Evolutionary conservation across 2,888 invertebrate genomes (phyloP).

Genomic region (Agrochola litura): DNA sequence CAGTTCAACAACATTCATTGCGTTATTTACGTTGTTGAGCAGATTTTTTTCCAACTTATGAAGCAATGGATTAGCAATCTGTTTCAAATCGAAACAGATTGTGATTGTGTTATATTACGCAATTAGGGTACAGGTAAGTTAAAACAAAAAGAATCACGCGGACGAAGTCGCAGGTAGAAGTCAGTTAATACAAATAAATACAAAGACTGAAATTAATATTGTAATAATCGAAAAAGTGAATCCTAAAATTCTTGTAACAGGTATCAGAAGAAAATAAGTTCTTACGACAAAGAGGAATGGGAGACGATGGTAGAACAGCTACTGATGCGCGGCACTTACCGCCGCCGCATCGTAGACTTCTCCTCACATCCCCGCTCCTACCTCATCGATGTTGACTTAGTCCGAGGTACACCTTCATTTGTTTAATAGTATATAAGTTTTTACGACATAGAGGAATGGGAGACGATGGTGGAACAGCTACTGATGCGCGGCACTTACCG

Average conservation of each 20-base stretch:
- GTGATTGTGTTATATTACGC: too few species aligned
- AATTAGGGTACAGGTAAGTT: background rate
- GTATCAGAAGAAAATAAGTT: conserved; percentile 99
- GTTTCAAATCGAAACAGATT: too few species aligned
- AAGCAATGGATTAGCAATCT: too few species aligned
- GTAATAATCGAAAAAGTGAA: background rate
- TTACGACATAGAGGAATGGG: conserved; percentile 99
- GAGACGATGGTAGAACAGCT: conserved; percentile 97
- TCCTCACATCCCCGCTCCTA: conserved; percentile 97
- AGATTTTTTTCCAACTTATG: too few species aligned
- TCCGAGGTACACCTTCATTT: conserved; percentile 93
- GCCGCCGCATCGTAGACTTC: conserved; percentile 94
- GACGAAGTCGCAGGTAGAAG: background rate
- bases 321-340: conserved; percentile 87
- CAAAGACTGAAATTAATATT: background rate
- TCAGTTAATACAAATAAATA: background rate
- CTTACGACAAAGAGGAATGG: conserved; percentile 99
- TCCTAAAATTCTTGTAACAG: conserved; percentile 82
- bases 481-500: conserved; percentile 87
- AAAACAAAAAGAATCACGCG: background rate
- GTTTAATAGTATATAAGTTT: conserved; percentile 93
- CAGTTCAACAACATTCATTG: too few species aligned
- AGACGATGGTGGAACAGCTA: conserved; percentile 96
- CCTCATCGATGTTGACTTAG: conserved; percentile 98
- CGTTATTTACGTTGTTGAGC: too few species aligned